Conservation (phyloP, 2,888 invertebrate species). For the Odontocerum albicorne region DNA sequence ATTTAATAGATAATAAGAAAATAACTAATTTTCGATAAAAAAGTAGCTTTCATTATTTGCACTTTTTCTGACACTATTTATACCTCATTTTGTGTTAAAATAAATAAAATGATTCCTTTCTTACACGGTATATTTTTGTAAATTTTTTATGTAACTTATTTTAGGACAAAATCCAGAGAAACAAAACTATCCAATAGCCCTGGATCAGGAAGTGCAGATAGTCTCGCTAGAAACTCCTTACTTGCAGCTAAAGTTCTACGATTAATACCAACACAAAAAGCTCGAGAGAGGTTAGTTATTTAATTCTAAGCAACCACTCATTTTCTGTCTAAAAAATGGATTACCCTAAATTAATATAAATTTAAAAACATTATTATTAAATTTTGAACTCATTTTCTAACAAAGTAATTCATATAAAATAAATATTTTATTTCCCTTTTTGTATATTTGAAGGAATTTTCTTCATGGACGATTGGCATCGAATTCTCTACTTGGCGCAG, state of each 20-base stretch:
- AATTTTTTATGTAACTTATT: constrained; percentile 8
- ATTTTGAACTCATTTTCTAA: too few relatives aligned
- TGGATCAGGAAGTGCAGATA: constrained; percentile 61
- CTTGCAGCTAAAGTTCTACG: constrained; percentile 79
- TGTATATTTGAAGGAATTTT: constrained; percentile 61
- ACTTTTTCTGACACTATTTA: too few relatives aligned
- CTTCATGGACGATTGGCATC: constrained; percentile 79
- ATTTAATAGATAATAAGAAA: too few relatives aligned
- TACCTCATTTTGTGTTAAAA: too few relatives aligned
- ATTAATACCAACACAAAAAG: constrained; percentile 80
- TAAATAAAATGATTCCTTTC: too few relatives aligned
- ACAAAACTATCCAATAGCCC: constrained; percentile 44
- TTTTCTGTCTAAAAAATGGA: too few relatives aligned
- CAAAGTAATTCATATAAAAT: neutral
- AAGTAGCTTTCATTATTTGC: too few relatives aligned
- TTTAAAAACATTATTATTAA: too few relatives aligned
- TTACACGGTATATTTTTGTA: neutral
- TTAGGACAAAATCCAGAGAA: constrained; percentile 20
- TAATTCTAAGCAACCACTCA: neutral
- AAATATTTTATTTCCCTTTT: neutral
- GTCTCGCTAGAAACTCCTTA: constrained; percentile 71
- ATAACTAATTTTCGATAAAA: too few relatives aligned
- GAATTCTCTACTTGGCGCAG: constrained; percentile 78
- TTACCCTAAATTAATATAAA: neutral
- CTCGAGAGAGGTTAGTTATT: constrained; percentile 66